A percentile compares a stretch with the other conserved stretches of the same genome.
phyloP scores from a whole-genome alignment of 2,888 invertebrate genomes.

The Volucella inflata region DNA sequence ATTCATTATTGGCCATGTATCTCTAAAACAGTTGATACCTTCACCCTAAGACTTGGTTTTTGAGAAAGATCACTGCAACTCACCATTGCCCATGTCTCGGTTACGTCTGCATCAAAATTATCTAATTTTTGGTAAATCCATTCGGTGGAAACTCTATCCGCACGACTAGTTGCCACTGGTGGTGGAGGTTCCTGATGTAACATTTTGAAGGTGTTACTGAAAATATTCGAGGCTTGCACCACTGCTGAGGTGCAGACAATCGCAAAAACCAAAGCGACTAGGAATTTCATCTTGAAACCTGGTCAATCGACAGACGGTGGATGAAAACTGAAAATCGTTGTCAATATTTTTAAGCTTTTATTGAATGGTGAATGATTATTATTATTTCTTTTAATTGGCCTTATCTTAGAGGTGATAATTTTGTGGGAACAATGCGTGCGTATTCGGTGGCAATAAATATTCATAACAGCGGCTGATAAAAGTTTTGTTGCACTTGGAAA shows the following conservation, averaged over 20 bases:
- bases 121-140: constrained; percentile 86
- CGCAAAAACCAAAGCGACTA: constrained; percentile 20
- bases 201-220: constrained; percentile 60
- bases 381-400: background rate
- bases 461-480: too few relatives aligned
- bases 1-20: constrained; percentile 84
- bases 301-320: background rate
- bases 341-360: constrained; percentile 27
- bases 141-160: constrained; percentile 73
- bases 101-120: constrained; percentile 86
- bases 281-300: constrained; percentile 49
- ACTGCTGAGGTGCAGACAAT: constrained; percentile 23
- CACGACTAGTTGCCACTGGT: constrained; percentile 49
- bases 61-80: background rate
- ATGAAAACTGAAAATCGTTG: constrained; percentile 9
- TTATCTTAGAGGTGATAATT: background rate
- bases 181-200: constrained; percentile 82
- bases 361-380: background rate
- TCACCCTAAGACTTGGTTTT: background rate
- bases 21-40: constrained; percentile 79
- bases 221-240: constrained; percentile 59
- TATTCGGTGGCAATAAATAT: too few relatives aligned
- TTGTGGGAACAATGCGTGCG: background rate
- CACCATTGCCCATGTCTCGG: constrained; percentile 85
- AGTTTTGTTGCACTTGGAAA: too few relatives aligned